Conservation (phyloP, 2,113 vertebrate genomes). For the Eulemur macaco region DNA sequence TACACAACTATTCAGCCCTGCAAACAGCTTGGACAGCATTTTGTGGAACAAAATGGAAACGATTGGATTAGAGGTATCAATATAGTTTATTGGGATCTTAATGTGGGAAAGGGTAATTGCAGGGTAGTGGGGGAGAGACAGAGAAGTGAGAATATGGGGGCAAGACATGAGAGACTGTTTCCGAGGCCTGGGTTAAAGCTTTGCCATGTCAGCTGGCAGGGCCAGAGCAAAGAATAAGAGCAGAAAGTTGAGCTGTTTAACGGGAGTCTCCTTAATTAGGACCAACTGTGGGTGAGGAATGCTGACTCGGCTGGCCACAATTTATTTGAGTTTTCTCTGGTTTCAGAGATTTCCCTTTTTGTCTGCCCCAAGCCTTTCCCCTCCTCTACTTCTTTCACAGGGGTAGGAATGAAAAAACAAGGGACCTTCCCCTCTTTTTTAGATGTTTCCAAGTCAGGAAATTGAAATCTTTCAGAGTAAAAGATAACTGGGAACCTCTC, state of each 20-base stretch:
- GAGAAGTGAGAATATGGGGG: background rate
- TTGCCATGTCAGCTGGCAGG: constrained; percentile 68
- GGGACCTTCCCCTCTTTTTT: background rate
- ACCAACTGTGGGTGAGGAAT: constrained; percentile 16
- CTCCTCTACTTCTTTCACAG: background rate
- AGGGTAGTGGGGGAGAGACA: constrained; percentile 5
- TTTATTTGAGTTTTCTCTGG: constrained; percentile 58
- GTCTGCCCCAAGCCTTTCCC: background rate
- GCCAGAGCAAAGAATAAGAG: background rate
- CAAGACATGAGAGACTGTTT: constrained; percentile 40
- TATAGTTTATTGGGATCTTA: constrained; percentile 26
- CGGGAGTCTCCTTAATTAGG: constrained; percentile 64
- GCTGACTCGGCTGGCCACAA: constrained; percentile 60
- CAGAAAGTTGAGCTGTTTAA: constrained; percentile 33
- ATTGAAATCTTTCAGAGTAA: background rate
- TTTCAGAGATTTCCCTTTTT: constrained; percentile 48
- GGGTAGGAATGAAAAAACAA: background rate
- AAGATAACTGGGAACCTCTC: background rate
- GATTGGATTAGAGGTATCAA: background rate
- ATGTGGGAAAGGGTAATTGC: constrained; percentile 42
- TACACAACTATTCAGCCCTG: background rate
- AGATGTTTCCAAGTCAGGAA: constrained; percentile 14
- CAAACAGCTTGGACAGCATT: background rate
- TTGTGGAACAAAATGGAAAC: background rate
- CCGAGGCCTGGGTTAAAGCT: constrained; percentile 43